Evolutionary conservation across 2,888 invertebrate species (phyloP), one percentile per base, ranked within the genome.

Genomic region (Neuroscelio doddi): DNA sequence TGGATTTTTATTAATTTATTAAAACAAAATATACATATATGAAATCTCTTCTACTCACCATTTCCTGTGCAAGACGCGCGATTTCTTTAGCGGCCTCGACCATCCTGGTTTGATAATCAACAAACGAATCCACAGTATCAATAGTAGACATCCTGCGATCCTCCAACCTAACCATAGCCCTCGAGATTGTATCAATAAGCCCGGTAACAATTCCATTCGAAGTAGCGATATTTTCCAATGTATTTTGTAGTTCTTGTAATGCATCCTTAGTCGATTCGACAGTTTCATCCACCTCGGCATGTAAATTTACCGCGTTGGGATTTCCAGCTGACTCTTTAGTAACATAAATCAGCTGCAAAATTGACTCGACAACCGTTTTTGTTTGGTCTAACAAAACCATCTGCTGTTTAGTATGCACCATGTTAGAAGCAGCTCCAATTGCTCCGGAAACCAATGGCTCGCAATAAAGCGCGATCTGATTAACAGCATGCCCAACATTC

Each of bases 81-180:
- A 99, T 96, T 84, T 98, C 96, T 86, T 98, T 98, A 16, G 96
- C 93, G 41, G 92, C 90, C 68, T 92, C 93, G 17, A 98, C 96
- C 97, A 99, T 98, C 64, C 96, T 88, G 0, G 98, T 97, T 86
- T 99, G 99, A 83, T 95, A 97, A 86, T 98, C 97, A 1, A 97
- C 98, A 84, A 94, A 98, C 39, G 90, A 90, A 69, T 92, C 92
- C 0, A 89, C 87, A 0, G 90, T 88, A 1, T 92, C 91, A 59
- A 92, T 86, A 5, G 93, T 86, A 0, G 93, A 93, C 82, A 90
- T 87, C 64, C 89, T 87, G 80, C 91, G 90, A 70, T 94, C 93
- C 0, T 93, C 91, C 56, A 96, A 87, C 0, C 92, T 86, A 0
- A 91, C 92, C 83, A 96, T 93, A n/a, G 97, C 91, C 7, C 96